Evolutionary conservation across 1,140 invertebrate genomes (phyloP), one percentile per base, ranked within the genome.

Genomic region (Drosophila gunungcola): DNA sequence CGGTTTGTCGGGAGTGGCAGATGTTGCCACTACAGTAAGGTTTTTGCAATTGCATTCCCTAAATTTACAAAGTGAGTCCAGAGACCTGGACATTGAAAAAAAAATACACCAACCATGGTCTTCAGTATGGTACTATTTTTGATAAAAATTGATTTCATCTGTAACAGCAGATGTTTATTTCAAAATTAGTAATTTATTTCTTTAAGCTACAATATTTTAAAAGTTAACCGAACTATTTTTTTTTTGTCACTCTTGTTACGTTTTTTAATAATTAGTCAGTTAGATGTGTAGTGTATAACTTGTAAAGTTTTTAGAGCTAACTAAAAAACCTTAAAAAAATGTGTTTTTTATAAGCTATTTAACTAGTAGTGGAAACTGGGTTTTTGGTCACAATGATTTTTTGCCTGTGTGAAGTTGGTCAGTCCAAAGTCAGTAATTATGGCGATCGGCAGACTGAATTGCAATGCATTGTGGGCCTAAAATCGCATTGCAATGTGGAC

Each of bases 381-480:
- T 38, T 38, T 38, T 38, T 3, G 9, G 9, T 10, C 11, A 13
- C 25, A 29, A 10, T 5, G 9, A 21, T 29, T 63, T 13, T 9
- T 51, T 51, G 54, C 13, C 45, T 29, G 52, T 58, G 25, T n/a
- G 34, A 29, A 16, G 16, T 36, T 51, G 29, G 49, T 36, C 52
- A 70, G 54, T 38, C 57, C 63, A 65, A 54, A 51, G 42, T 49
- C 60, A 78, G 81, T 85, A 85, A 85, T 85, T 85, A 85, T 85
- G 82, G 82, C 82, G 74, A 86, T 88, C 79, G 82, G 82, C 76
- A 88, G 74, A 75, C 72, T 43, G 52, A 56, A 65, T 58, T 65
- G 72, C 73, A 73, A 41, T 70, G 69, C 80, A 78, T 67, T 77
- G 73, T 72, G 62, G 61, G 82, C 78, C 74, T 86, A 64, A 86